Conservation (phyloP, 2,888 invertebrate genomes). For the Nebria brevicollis region DNA sequence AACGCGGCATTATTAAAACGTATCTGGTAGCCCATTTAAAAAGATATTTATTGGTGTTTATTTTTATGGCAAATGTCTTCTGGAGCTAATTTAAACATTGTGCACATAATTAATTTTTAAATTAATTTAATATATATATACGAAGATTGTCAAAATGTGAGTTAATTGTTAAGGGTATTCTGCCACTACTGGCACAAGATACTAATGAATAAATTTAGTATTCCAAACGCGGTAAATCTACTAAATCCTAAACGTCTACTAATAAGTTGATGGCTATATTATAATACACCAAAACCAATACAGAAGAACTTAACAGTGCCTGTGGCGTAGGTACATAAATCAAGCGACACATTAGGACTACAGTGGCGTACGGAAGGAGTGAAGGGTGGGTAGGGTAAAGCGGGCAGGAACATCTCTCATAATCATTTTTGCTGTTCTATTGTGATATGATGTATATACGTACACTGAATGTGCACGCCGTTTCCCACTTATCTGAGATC, state of each 20-base stretch:
- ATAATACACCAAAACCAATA: not conserved
- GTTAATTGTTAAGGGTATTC: no score
- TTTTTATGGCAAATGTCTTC: no score
- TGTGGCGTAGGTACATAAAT: not conserved
- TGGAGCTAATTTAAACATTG: no score
- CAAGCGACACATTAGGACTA: constrained; percentile 16
- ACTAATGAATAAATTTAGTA: constrained; percentile 48
- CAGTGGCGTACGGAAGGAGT: not conserved
- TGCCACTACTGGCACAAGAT: no score
- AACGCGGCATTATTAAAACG: constrained; percentile 16
- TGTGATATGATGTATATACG: constrained; percentile 61
- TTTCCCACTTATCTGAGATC: constrained; percentile 27
- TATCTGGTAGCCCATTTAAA: not conserved
- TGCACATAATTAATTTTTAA: not conserved
- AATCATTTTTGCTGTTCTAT: constrained; percentile 64
- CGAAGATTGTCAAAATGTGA: no score
- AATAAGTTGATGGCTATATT: not conserved
- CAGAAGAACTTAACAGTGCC: not conserved
- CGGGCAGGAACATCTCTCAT: constrained; percentile 62
- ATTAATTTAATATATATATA: no score
- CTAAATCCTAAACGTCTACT: constrained; percentile 50
- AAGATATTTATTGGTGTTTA: no score
- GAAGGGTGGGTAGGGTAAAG: not conserved
- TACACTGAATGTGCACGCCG: constrained; percentile 3
- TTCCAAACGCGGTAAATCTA: constrained; percentile 52